These are phyloP conservation scores for Lethrus apterus DNA, from an alignment of 1,140 invertebrate genomes.

Conservation along the genomic window DNA sequence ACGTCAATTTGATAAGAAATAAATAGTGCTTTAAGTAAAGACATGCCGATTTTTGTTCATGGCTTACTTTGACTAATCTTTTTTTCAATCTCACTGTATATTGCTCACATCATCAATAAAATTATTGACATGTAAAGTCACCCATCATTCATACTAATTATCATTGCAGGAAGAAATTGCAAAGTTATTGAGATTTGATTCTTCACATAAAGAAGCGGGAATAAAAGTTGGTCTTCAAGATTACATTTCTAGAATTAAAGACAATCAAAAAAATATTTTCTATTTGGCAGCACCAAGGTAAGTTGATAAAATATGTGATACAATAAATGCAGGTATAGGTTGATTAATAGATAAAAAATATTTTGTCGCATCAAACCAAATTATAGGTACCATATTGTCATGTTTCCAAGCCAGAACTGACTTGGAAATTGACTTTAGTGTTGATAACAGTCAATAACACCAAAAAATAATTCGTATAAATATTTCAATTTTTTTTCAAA, in stretches of 20 bases:
- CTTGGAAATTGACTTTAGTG: not conserved
- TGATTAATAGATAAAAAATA: not conserved
- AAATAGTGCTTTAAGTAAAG: too few relatives aligned
- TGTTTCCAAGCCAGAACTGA: not conserved
- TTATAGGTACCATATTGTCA: too few relatives aligned
- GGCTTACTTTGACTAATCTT: too few relatives aligned
- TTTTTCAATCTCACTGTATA: not conserved
- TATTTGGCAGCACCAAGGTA: slow-evolving; percentile 90
- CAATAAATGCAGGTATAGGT: not conserved
- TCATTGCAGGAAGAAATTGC: slow-evolving; percentile 77
- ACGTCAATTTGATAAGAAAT: too few relatives aligned
- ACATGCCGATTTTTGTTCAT: too few relatives aligned
- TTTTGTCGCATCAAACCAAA: not conserved
- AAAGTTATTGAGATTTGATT: slow-evolving; percentile 88
- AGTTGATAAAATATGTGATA: slow-evolving; percentile 12
- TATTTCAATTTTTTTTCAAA: too few relatives aligned
- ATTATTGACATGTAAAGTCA: not conserved
- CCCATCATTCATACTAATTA: not conserved
- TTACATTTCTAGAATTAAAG: slow-evolving; percentile 64
- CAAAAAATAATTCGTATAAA: too few relatives aligned
- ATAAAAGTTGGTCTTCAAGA: slow-evolving; percentile 76
- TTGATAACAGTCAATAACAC: not conserved
- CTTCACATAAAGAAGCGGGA: slow-evolving; percentile 67
- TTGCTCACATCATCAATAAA: not conserved
- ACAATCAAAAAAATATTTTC: slow-evolving; percentile 81